Percentiles rank a stretch among this genome's conserved stretches.
phyloP scores from a whole-genome alignment of 2,888 invertebrate species.

The Cephus runcator region DNA sequence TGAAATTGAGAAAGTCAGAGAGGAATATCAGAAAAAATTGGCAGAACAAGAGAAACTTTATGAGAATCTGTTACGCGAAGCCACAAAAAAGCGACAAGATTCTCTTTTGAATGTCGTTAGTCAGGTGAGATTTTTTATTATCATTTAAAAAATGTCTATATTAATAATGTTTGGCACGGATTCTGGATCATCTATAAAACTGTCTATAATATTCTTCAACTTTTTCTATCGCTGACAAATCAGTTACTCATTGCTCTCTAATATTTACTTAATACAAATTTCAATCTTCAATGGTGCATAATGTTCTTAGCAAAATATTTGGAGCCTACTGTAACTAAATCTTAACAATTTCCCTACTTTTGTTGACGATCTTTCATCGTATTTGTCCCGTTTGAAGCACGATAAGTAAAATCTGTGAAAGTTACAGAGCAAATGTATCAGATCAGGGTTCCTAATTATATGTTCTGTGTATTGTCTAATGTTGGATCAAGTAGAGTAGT shows the following conservation, averaged over 20 bases:
- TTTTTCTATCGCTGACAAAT: not conserved
- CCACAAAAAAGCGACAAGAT: slow-evolving; percentile 31
- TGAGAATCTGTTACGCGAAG: slow-evolving; percentile 41
- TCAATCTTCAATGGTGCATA: too few species aligned
- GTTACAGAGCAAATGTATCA: not conserved
- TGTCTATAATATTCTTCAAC: not conserved
- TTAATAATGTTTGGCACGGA: not conserved
- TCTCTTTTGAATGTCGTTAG: slow-evolving; percentile 7
- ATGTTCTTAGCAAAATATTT: not conserved
- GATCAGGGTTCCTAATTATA: not conserved
- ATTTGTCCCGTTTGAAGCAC: not conserved
- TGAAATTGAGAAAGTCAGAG: not conserved
- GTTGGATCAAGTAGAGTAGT: not conserved
- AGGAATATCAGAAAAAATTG: slow-evolving; percentile 50
- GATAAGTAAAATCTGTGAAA: not conserved
- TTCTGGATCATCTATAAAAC: not conserved
- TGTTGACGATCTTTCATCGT: not conserved
- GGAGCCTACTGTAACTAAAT: not conserved
- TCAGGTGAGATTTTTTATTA: slow-evolving; percentile 14
- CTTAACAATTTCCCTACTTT: not conserved
- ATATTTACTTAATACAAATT: not conserved
- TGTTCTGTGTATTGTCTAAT: not conserved
- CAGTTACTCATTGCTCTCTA: not conserved
- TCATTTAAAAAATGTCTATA: not conserved
- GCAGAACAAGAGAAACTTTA: slow-evolving; percentile 34